phyloP scores from a whole-genome alignment of 92 coral and sea anemone genomes.

The Desmophyllum pertusum region DNA sequence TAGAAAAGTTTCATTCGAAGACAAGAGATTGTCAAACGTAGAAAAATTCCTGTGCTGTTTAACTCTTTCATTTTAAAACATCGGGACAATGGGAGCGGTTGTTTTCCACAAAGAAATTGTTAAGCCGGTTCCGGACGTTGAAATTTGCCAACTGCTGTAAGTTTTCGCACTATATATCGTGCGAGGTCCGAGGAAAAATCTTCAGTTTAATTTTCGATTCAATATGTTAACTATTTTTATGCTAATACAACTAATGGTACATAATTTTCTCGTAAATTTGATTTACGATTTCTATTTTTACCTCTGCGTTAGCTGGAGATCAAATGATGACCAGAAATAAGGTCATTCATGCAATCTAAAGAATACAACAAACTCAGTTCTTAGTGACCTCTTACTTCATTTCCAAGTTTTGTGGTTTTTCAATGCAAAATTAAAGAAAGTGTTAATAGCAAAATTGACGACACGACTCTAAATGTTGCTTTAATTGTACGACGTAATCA shows the following conservation, averaged over 20 bases:
- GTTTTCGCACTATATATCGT: background rate
- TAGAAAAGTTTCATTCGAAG: background rate
- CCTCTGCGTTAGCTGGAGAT: background rate
- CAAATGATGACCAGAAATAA: background rate
- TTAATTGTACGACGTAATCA: background rate
- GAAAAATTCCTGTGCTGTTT: background rate
- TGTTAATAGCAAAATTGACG: background rate
- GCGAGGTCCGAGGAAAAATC: background rate
- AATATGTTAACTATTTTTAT: conserved; percentile 4
- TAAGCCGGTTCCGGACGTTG: background rate
- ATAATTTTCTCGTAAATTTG: conserved; percentile 3
- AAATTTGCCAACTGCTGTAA: background rate
- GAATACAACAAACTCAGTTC: background rate
- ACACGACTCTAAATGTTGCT: background rate
- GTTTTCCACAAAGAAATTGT: background rate
- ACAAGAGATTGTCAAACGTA: background rate
- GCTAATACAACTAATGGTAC: conserved; percentile 22
- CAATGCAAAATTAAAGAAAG: background rate
- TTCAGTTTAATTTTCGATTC: background rate
- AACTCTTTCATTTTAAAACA: background rate
- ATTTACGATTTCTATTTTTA: conserved; percentile 9
- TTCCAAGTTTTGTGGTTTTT: background rate
- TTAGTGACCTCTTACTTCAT: background rate
- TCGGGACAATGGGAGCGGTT: background rate
- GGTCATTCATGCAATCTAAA: background rate